These are phyloP conservation scores for Globicephala melas DNA, from an alignment of 2,113 vertebrate genomes.

Conservation along the genomic window DNA sequence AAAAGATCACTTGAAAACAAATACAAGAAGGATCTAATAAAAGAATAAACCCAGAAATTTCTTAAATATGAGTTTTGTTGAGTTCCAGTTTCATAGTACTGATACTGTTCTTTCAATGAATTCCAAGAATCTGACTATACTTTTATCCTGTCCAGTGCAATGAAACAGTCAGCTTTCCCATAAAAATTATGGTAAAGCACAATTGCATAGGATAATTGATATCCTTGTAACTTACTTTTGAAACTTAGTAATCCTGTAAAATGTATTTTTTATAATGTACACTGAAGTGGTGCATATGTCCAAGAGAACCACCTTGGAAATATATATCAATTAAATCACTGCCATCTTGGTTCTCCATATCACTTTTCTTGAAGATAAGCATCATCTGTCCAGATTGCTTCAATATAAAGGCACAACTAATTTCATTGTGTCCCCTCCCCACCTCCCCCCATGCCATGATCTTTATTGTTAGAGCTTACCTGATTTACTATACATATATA, in stretches of 20 bases:
- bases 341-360: not conserved
- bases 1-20: conserved; percentile 45
- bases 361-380: not conserved
- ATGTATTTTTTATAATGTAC: not conserved
- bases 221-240: not conserved
- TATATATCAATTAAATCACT: not conserved
- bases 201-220: not conserved
- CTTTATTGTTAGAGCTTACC: not conserved
- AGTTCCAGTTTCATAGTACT: not conserved
- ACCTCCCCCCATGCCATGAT: not conserved
- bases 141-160: not conserved
- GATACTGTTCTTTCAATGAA: not conserved
- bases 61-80: conserved; percentile 22
- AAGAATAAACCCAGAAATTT: conserved; percentile 26
- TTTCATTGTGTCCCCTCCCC: not conserved
- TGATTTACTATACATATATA: not conserved
- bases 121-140: not conserved
- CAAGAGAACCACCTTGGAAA: not conserved
- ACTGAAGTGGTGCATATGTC: not conserved
- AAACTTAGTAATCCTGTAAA: not conserved
- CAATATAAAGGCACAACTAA: not conserved
- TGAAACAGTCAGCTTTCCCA: not conserved
- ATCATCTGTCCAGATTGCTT: not conserved
- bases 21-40: not conserved
- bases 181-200: not conserved